Percentiles rank a stretch among this genome's conserved stretches.
These are phyloP conservation scores for Hirudinaria manillensis DNA, from an alignment of 2,888 invertebrate species.

Conservation along the genomic window DNA sequence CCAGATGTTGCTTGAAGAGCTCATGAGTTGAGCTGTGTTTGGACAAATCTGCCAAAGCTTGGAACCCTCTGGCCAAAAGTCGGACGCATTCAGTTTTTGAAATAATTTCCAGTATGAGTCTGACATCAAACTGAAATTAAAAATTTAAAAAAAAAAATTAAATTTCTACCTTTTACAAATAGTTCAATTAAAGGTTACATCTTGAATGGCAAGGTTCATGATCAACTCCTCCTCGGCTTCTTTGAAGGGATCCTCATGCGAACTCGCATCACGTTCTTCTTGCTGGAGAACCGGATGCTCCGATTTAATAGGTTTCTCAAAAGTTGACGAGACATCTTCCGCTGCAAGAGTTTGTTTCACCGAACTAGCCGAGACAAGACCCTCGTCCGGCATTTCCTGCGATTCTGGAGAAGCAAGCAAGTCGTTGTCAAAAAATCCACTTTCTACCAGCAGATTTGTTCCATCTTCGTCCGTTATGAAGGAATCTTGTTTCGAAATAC, in stretches of 20 bases:
- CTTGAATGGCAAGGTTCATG: constrained; percentile 18
- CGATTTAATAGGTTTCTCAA: no score
- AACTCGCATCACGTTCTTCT: no score
- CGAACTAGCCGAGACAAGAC: no score
- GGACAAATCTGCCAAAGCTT: constrained; percentile 1
- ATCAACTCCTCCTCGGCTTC: constrained; percentile 15
- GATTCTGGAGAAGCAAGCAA: neutral
- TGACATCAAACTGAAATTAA: neutral
- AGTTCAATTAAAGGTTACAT: neutral
- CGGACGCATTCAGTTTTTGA: neutral
- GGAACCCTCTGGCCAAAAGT: neutral
- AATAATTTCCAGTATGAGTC: neutral
- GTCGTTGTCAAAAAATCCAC: constrained; percentile 10
- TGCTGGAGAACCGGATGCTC: no score
- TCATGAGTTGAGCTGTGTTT: neutral
- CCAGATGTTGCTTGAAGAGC: neutral
- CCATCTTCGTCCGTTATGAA: constrained; percentile 17
- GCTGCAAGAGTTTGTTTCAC: no score
- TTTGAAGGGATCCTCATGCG: neutral
- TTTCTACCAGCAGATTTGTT: constrained; percentile 14
- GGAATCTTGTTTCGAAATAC: neutral
- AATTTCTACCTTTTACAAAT: neutral
- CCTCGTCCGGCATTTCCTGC: no score
- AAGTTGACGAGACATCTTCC: no score
- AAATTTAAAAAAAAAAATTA: neutral